A percentile compares a stretch with the other conserved stretches of the same genome.
phyloP scores from a whole-genome alignment of 1,140 invertebrate genomes.

The Hermatobates lingyangjiaoensis region DNA sequence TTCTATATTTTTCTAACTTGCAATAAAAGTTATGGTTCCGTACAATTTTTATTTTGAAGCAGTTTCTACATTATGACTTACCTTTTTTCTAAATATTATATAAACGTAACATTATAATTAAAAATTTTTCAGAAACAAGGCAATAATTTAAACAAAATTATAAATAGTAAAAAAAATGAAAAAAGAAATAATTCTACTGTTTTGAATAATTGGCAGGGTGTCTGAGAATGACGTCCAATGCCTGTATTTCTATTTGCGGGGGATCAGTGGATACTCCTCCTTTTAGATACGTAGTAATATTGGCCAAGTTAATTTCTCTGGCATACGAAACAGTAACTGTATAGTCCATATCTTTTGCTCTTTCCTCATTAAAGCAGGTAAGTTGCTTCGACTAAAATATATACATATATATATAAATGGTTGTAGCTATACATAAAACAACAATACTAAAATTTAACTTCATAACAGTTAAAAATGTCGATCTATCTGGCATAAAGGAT shows the following conservation, averaged over 20 bases:
- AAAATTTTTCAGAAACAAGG: not conserved
- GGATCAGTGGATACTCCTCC: conserved; percentile 23
- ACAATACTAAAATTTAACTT: too few relatives aligned
- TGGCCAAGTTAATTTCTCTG: too few relatives aligned
- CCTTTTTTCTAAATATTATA: not conserved
- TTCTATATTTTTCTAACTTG: too few relatives aligned
- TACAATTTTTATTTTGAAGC: not conserved
- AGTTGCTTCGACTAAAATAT: too few relatives aligned
- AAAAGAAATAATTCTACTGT: conserved; percentile 1
- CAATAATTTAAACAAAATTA: not conserved
- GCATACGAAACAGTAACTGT: too few relatives aligned
- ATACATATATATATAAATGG: too few relatives aligned
- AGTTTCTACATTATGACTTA: not conserved
- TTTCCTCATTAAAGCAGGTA: too few relatives aligned
- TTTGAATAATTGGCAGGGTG: conserved; percentile 24
- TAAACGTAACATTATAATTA: not conserved
- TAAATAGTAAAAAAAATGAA: conserved; percentile 5
- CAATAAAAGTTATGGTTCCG: not conserved
- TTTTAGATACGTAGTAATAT: too few relatives aligned
- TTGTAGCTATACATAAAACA: too few relatives aligned
- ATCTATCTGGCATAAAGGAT: too few relatives aligned
- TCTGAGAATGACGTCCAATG: conserved; percentile 63
- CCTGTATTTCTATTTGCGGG: conserved; percentile 50
- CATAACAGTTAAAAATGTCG: too few relatives aligned
- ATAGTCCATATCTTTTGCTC: too few relatives aligned